Conservation (phyloP, 2,113 vertebrate species). For the Chamaea fasciata region DNA sequence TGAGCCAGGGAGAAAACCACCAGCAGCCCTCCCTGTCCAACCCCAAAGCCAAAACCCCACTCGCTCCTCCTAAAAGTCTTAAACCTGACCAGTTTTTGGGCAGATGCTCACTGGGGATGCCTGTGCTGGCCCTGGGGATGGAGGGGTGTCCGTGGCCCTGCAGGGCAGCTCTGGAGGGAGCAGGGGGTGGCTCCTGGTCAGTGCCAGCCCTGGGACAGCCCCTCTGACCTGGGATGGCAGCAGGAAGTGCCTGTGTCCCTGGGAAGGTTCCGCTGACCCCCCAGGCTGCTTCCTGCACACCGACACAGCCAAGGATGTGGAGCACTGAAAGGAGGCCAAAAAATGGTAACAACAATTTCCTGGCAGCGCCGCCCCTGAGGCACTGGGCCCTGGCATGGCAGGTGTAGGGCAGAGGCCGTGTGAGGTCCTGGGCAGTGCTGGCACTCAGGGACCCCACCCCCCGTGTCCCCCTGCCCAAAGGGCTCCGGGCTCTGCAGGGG, state of each 20-base stretch:
- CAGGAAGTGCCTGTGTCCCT: not conserved
- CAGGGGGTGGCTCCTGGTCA: not conserved
- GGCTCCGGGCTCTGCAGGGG: not conserved
- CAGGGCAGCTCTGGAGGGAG: not conserved
- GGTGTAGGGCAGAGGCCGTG: not conserved
- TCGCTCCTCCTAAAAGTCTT: accelerated
- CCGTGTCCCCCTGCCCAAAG: not conserved
- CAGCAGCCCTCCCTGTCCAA: not conserved
- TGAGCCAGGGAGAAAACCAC: not conserved
- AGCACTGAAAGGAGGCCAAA: not conserved
- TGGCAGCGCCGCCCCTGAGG: not conserved
- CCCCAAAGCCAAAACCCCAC: not conserved
- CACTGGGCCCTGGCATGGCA: not conserved
- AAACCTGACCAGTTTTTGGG: not conserved
- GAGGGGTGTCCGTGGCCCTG: not conserved
- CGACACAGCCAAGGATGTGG: not conserved
- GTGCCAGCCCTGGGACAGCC: not conserved
- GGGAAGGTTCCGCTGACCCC: not conserved
- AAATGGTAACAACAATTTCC: not conserved
- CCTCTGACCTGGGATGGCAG: not conserved
- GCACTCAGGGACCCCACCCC: not conserved
- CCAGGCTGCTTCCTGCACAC: accelerated
- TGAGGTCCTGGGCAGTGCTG: not conserved
- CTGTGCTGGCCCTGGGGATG: not conserved
- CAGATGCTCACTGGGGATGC: accelerated